Evolutionary conservation across 2,113 vertebrate genomes (phyloP).

Genomic region (Stigmatopora argus): DNA sequence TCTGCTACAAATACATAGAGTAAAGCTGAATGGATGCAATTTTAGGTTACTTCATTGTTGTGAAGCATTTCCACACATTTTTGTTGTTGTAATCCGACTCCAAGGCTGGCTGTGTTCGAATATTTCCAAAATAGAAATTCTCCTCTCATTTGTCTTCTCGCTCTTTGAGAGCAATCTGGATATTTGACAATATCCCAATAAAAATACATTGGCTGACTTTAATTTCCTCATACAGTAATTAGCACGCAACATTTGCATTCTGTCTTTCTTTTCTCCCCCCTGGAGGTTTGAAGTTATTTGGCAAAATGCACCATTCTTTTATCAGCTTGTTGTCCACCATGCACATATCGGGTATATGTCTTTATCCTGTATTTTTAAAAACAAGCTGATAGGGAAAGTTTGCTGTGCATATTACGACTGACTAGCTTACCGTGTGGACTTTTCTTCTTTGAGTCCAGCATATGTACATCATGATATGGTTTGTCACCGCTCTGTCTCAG

Average conservation of each 20-base stretch:
- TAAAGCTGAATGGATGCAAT: background rate
- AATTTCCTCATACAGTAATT: background rate
- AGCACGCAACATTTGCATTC: conserved; percentile 6
- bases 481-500: background rate
- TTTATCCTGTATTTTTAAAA: background rate
- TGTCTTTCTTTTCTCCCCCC: conserved; percentile 7
- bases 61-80: background rate
- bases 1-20: background rate
- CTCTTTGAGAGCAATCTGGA: background rate
- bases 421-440: background rate
- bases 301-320: background rate
- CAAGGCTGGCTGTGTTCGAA: background rate
- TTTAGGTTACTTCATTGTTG: background rate
- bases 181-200: background rate
- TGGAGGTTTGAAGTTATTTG: background rate
- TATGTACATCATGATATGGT: background rate
- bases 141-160: background rate
- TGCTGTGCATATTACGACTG: background rate
- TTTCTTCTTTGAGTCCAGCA: background rate
- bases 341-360: background rate
- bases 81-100: background rate
- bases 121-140: background rate
- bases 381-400: background rate
- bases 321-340: background rate
- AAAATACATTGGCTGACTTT: background rate